Evolutionary conservation across 2,888 invertebrate genomes (phyloP), one percentile per base, ranked within the genome.

Genomic region (Limnephilus auricula): DNA sequence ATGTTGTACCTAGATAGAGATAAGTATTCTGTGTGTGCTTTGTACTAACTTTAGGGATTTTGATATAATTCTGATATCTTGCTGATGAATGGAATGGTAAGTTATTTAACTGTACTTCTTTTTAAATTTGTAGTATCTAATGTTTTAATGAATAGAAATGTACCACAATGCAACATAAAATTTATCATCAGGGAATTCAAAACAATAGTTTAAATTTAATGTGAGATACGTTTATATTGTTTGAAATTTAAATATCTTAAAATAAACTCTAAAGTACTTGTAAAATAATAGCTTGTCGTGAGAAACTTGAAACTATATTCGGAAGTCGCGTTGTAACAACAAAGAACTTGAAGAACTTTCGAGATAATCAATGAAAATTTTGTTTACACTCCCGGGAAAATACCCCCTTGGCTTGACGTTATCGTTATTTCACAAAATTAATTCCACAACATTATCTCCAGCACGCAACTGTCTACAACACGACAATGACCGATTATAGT

Each of bases 401-500:
- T 50, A 79, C n/a, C 90, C 82, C 50, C 84, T 25, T 13, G n/a
- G 18, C 10, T 40, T 79, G 79, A 79, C 90, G 83, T 65, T 90
- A 90, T 83, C 90, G 65, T 65, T 90, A 15, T 83, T 90, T 83
- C 84, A 90, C 83, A 80, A 90, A 90, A 90, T 92, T 89, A 88
- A 92, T 90, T 90, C 85, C 83, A 79, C 84, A 90, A 90, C 45
- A 90, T 89, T 90, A 90, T 90, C 89, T 90, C 65, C 90, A 65
- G 50, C 92, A 92, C 92, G 92, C 92, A 92, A 92, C 84, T 85
- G 92, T 91, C 89, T 85, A 65, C 45, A 90, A 89, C 88, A 31
- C 90, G 92, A 92, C 92, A 92, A 92, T 92, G 92, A 92, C 92
- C 91, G 92, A 92, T 92, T 80, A 88, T 85, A 10, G 65, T 91